phyloP scores from a whole-genome alignment of 2,888 invertebrate species.

The Serrognathus titanus region DNA sequence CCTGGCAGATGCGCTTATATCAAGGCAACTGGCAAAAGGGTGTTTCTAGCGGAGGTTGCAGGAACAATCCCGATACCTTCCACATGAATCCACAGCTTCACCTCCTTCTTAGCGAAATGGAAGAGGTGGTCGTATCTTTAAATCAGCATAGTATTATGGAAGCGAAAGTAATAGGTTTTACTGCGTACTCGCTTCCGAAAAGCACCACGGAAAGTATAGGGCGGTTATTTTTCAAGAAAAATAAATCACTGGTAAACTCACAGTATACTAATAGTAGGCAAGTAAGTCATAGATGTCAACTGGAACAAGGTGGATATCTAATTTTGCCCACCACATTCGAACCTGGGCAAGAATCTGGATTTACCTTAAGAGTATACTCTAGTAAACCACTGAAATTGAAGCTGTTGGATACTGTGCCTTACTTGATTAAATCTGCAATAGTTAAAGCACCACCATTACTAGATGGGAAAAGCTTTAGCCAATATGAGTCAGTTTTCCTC shows the following conservation, averaged over 20 bases:
- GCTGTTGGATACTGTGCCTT: constrained; percentile 65
- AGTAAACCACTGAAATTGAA: constrained; percentile 74
- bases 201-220: constrained; percentile 72
- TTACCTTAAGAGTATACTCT: constrained; percentile 79
- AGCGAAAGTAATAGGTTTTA: constrained; percentile 90
- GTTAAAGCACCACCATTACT: constrained; percentile 70
- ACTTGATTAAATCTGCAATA: constrained; percentile 68
- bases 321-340: constrained; percentile 89
- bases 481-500: constrained; percentile 86
- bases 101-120: constrained; percentile 72
- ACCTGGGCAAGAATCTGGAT: constrained; percentile 84
- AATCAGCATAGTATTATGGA: constrained; percentile 90
- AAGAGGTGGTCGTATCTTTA: constrained; percentile 78
- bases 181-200: constrained; percentile 73
- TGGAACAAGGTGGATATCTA: constrained; percentile 79
- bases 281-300: constrained; percentile 65
- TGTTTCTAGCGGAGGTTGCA: constrained; percentile 85
- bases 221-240: constrained; percentile 78
- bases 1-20: constrained; percentile 85
- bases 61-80: constrained; percentile 87
- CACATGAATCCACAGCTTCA: constrained; percentile 91
- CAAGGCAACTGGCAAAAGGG: constrained; percentile 85
- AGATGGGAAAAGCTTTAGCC: constrained; percentile 71
- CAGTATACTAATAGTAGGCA: constrained; percentile 90
- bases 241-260: constrained; percentile 82